Evolutionary conservation across 2,797 vertebrate genomes (phyloP), one percentile per base, ranked within the genome.

Genomic region (Cyclura pinguis): DNA sequence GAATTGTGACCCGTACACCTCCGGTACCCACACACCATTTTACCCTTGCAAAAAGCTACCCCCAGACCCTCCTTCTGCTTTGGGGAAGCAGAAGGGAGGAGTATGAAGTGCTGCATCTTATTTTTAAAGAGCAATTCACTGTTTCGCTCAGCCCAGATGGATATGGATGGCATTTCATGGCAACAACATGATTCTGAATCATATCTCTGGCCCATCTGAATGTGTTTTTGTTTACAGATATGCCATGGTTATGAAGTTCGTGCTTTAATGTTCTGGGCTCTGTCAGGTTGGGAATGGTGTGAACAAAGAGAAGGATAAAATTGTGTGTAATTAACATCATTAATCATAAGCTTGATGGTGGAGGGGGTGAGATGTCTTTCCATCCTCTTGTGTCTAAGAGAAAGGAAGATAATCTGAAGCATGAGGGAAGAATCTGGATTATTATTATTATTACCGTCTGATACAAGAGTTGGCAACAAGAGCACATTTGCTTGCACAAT

Each of bases 341-440:
- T 87, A 91, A 91, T 91, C 90, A 88, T 72, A 59, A 76, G 64
- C 76, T 86, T 72, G 73, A 62, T 83, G 12, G 38, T 74, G 67
- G 8, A 52, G 42, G 35, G 78, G 13, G 38, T 29, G 77, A 78
- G 57, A 73, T 74, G 1, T 62, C 9, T 20, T n/a, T 29, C 35
- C 7, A 9, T 47, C 20, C 73, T 69, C 57, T 67, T 67, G n/a
- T 67, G 35, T 87, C 72, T 64, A 55, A 27, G 80, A 76, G 59
- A 77, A 83, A 82, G 52, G 38, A 81, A 82, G 80, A 81, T 3
- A 8, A 59, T 84, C 74, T 80, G 88, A 67, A 62, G 73, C 27
- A 87, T 0, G 13, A 90, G 80, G 38, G 55, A 32, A 86, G 50
- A 73, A 86, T 64, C 67, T 67, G n/a, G 73, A 84, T 84, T n/a